Conservation (phyloP, 1,140 invertebrate species). For the Conopomorpha cramerella region DNA sequence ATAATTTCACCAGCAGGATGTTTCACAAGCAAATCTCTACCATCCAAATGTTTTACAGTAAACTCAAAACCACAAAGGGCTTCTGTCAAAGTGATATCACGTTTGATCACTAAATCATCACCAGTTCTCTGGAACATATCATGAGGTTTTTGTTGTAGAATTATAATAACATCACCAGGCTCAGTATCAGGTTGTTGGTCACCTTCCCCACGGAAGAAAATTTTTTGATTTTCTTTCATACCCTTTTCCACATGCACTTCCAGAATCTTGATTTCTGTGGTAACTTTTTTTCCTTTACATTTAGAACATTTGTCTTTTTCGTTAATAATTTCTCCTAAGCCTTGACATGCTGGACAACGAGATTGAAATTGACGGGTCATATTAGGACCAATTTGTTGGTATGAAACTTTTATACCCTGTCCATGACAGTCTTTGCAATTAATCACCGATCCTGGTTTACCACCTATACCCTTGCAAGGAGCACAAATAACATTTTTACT, state of each 20-base stretch:
- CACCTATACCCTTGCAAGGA: conserved; percentile 83
- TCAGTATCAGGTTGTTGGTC: conserved; percentile 86
- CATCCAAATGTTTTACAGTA: conserved; percentile 84
- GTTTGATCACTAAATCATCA: conserved; percentile 77
- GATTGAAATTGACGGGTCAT: conserved; percentile 86
- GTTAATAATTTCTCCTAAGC: conserved; percentile 75
- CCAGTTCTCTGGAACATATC: conserved; percentile 74
- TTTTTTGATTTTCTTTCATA: conserved; percentile 87
- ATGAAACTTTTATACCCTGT: conserved; percentile 72
- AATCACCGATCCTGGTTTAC: conserved; percentile 74
- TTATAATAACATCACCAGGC: conserved; percentile 87
- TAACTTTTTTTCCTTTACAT: conserved; percentile 83
- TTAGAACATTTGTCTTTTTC: conserved; percentile 80
- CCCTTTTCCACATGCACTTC: conserved; percentile 92
- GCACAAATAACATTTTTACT: conserved; percentile 86
- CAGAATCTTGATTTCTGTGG: conserved; percentile 78
- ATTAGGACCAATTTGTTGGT: conserved; percentile 74
- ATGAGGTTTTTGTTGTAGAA: conserved; percentile 85
- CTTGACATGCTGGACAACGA: conserved; percentile 71
- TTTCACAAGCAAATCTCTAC: conserved; percentile 74
- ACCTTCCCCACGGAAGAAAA: conserved; percentile 85
- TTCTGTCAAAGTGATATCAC: conserved; percentile 79
- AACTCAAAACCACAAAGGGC: conserved; percentile 89
- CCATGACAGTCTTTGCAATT: conserved; percentile 80
- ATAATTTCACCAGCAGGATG: conserved; percentile 76